Evolutionary conservation across 2,113 vertebrate species (phyloP), one percentile per base, ranked within the genome.

Genomic region (Kryptolebias marmoratus): DNA sequence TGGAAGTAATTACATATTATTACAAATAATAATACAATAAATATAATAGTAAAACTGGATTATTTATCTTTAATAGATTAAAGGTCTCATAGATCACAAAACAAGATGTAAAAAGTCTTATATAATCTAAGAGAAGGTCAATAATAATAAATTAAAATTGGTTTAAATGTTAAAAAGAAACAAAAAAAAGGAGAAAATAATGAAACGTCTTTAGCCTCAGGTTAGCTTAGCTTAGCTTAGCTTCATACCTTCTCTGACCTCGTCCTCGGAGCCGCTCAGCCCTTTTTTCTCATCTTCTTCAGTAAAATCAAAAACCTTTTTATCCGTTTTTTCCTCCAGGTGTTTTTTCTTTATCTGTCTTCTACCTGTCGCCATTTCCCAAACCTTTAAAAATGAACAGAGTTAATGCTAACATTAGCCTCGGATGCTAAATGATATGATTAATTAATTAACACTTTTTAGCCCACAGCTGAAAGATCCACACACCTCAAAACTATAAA

Each of bases 261-360:
- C 89, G 0, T 93, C 90, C 45, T 93, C 91, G 2, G 91, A 93
- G 1, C 84, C 79, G 11, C 88, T 91, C 12, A 81, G 58, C 3
- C 45, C 78, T 27, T 91, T 93, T 61, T 91, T 92, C 16, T 78
- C 81, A 0, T 81, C 82, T 7, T 87, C 83, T 14, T 63, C 9
- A 14, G 2, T 71, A 16, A 93, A 94, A 16, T 91, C 88, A 72
- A 87, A 93, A 1, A 73, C 64, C 0, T 82, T 83, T 6, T 82
- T 63, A 5, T 90, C 80, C 1, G 14, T 0, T 28, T 83, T 74
- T 0, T 85, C 83, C 4, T 86, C 88, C 0, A 67, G 0, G 0
- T 70, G 67, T 60, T 90, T 73, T 18, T 86, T 94, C 79, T 88
- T 93, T 32, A 42, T 66, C 56, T 71, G 87, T 81, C 66, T 93